Evolutionary conservation across 2,113 vertebrate genomes (phyloP).

Genomic region (Aptenodytes forsteri): DNA sequence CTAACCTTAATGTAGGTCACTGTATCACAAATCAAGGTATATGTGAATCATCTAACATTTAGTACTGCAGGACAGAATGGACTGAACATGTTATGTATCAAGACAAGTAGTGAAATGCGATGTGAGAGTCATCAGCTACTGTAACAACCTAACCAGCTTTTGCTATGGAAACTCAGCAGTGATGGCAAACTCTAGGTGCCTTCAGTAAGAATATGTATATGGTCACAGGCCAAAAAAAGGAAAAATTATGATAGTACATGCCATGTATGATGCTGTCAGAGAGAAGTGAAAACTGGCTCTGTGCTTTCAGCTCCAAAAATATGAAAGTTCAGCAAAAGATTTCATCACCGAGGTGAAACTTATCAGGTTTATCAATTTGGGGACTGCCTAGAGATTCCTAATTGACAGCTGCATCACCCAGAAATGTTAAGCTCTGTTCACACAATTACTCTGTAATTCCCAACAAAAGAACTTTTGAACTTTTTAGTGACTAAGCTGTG

Average conservation of each 20-base stretch:
- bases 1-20: not conserved
- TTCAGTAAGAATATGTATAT: not conserved
- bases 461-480: not conserved
- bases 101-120: not conserved
- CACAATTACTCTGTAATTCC: not conserved
- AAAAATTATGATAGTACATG: not conserved
- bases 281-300: not conserved
- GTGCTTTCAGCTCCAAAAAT: not conserved
- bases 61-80: not conserved
- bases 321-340: not conserved
- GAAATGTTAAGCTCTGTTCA: not conserved
- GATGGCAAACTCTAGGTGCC: fast-evolving
- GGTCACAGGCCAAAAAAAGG: not conserved
- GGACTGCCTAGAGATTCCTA: not conserved
- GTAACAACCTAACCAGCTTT: not conserved
- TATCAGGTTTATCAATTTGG: not conserved
- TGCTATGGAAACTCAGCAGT: not conserved
- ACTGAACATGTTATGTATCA: fast-evolving
- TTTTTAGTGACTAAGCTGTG: not conserved
- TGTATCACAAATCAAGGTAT: fast-evolving
- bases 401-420: not conserved
- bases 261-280: fast-evolving
- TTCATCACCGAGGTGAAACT: fast-evolving
- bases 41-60: not conserved
- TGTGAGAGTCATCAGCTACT: not conserved